Base-by-base conservation (phyloP, 1,140 invertebrate genomes). In the Sarcophaga peregrina region DNA sequence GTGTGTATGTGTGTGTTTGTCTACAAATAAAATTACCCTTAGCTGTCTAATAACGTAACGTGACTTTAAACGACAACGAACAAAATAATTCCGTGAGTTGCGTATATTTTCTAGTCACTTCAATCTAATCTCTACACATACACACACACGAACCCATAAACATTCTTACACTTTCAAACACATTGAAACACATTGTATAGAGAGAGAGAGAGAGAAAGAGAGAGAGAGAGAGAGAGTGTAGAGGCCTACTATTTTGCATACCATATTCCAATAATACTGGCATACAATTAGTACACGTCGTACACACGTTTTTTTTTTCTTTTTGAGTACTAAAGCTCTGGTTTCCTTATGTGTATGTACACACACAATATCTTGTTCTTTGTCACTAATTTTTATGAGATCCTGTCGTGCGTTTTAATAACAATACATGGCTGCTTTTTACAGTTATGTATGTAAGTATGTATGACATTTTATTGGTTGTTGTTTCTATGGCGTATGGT, bases 11-110 rank as follows among this genome's bases (percentile, higher is more conserved):
- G n/a, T 11, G 62, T 25, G 13, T 20, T n/a, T 25, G 62, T 25
- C 8, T 72, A 54, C 15, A 54, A 54, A 54, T 15, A 54, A 1
- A 54, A 10, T 54, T 10, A 54, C 15, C 10, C 15, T 15, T 54
- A 11, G 6, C 7, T 62, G 6, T 72, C 13, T 72, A 8, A 6
- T n/a, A 72, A 72, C 20, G 62, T 78, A 78, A 78, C 75, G 75
- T 78, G 75, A 78, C 75, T 78, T 78, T 78, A 78, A 78, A 47
- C 50, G 75, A 78, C 75, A 78, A 17, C 48, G 50, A 78, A 78
- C 75, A 50, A n/a, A n/a, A 47, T 52, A 78, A 78, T 78, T 78
- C 47, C 75, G 75, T 50, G 75, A 50, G 48, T 20, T 15, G 47
- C 9, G 75, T 25, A 50, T 78, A 50, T 47, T 50, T 78, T 78